Evolutionary conservation across 1,140 invertebrate genomes (phyloP), one percentile per base, ranked within the genome.

Genomic region (Diachasma alloeum): DNA sequence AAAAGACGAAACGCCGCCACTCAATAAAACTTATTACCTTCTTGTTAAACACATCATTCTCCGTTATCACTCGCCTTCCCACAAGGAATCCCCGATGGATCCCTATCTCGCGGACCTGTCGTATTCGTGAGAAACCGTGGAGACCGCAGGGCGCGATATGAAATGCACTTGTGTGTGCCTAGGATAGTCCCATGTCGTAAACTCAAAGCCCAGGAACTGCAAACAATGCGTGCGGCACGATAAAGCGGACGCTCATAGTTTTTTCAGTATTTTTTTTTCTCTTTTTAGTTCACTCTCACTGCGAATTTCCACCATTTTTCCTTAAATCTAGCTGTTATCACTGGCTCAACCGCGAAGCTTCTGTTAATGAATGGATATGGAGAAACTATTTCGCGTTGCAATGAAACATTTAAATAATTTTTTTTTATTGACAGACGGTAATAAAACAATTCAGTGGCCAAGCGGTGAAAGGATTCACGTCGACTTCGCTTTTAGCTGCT

Each of bases 131-230:
- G 79, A 83, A 81, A 82, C 72, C 72, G 39, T 53, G 80, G 78
- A 84, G 80, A 83, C 75, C 69, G 66, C 63, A 44, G 42, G 36
- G 53, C 26, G 68, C 39, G 74, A 59, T 75, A 67, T 69, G 36
- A 22, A 46, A 59, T 73, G 78, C 77, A 80, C 72, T 79, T 72
- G 39, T 85, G 83, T 84, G 81, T 83, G 78, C 48, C 82, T 84
- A 85, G 81, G 79, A 86, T 84, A 81, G 72, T 56, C 9, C 39
- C 73, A 53, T 74, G 80, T 78, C 81, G 59, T 82, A 81, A 84
- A 81, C 48, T 72, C 39, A 74, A 78, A 67, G 74, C 17, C 37
- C 17, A 48, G 63, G 76, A 80, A 81, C 53, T 74, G 75, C 82
- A 85, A 85, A 85, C 81, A 83, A 24, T 75, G 36, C 66, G 67